Evolutionary conservation across 2,888 invertebrate species (phyloP).

Genomic region (Lycophotia porphyrea): DNA sequence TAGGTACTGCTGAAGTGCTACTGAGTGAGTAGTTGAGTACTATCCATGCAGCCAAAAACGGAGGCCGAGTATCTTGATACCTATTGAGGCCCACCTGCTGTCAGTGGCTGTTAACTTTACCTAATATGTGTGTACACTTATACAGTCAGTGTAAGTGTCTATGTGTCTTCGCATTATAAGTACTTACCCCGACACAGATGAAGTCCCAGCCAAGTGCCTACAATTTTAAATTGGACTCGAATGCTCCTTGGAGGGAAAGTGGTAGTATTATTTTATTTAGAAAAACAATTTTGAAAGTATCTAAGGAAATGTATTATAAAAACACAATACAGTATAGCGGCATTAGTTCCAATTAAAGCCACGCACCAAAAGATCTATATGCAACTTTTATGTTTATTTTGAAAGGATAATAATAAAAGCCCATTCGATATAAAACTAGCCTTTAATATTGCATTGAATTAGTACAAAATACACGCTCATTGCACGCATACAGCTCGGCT

Average conservation of each 20-base stretch:
- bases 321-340: not conserved
- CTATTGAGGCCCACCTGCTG: slow-evolving; percentile 8
- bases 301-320: not conserved
- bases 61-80: not conserved
- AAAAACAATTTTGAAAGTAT: not conserved
- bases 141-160: not conserved
- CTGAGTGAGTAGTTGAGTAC: not conserved
- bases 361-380: not conserved
- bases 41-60: not conserved
- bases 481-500: slow-evolving; percentile 52
- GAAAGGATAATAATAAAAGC: slow-evolving; percentile 13
- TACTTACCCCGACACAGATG: not conserved
- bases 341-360: not conserved
- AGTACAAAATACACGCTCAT: slow-evolving; percentile 62
- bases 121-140: slow-evolving; percentile 12
- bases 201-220: too few species aligned
- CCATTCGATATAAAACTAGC: slow-evolving; percentile 59
- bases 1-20: not conserved
- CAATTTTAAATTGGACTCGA: not conserved
- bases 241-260: not conserved
- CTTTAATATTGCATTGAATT: slow-evolving; percentile 67
- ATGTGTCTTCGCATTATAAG: not conserved
- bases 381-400: not conserved
- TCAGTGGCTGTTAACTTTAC: slow-evolving; percentile 7
- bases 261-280: not conserved